These are phyloP conservation scores for Dasypolia templi DNA, from an alignment of 2,888 invertebrate species.

Conservation along the genomic window DNA sequence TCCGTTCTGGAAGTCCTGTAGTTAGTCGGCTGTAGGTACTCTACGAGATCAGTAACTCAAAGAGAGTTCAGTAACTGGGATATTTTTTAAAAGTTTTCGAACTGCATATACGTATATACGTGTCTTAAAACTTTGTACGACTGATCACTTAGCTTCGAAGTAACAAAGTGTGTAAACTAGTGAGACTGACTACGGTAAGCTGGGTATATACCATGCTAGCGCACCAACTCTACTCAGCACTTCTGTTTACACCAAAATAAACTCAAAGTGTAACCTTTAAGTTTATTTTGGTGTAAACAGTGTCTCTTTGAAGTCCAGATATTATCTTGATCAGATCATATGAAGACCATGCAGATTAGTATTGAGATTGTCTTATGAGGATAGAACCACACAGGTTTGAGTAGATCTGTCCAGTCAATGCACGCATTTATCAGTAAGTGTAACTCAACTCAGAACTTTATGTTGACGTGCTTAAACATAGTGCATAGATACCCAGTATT, in stretches of 20 bases:
- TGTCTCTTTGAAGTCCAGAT: not conserved
- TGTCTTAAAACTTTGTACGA: conserved; percentile 42
- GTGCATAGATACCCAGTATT: not conserved
- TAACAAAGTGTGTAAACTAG: not conserved
- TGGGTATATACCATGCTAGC: not conserved
- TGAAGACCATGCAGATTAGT: not conserved
- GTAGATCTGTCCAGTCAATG: too few species aligned
- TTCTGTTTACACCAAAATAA: not conserved
- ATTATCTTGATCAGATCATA: not conserved
- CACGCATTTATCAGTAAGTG: not conserved
- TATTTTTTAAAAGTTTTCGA: conserved; percentile 18
- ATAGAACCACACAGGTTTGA: too few species aligned
- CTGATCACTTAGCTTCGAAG: conserved; percentile 14
- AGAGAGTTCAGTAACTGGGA: conserved; percentile 15
- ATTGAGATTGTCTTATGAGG: too few species aligned
- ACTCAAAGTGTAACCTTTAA: too few species aligned
- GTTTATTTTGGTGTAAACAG: too few species aligned
- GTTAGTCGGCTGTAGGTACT: not conserved
- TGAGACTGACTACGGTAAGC: not conserved
- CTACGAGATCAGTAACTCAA: conserved; percentile 4
- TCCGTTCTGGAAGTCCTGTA: conserved; percentile 9
- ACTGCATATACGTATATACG: too few species aligned
- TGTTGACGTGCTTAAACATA: not conserved
- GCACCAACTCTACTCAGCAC: not conserved
- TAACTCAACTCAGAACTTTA: not conserved